phyloP scores from a whole-genome alignment of 2,113 vertebrate genomes.

The Scatophagus argus region DNA sequence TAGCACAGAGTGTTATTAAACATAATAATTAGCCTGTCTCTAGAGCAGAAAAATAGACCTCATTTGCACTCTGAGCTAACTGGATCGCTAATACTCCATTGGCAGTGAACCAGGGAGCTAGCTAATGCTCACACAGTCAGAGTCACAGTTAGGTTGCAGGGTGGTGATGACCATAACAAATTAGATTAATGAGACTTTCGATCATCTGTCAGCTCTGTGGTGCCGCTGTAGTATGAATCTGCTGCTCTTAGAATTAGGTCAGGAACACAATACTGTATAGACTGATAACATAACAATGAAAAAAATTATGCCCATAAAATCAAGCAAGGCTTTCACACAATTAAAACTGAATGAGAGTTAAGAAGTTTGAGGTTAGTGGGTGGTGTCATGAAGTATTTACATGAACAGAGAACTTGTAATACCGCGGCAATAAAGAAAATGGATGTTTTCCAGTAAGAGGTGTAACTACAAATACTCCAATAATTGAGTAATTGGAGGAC shows the following conservation, averaged over 20 bases:
- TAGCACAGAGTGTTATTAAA: constrained; percentile 24
- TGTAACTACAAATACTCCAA: neutral
- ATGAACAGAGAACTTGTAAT: neutral
- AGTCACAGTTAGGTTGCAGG: constrained; percentile 42
- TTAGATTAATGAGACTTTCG: constrained; percentile 66
- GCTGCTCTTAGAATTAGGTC: constrained; percentile 42
- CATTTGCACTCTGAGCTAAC: constrained; percentile 55
- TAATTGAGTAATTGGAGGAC: too few relatives aligned
- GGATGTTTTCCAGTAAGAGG: neutral
- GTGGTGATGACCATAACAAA: constrained; percentile 58
- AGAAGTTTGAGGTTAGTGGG: neutral
- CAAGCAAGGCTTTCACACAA: constrained; percentile 2
- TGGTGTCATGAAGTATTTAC: constrained; percentile 2
- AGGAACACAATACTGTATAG: neutral
- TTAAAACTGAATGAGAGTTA: neutral
- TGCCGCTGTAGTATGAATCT: constrained; percentile 22
- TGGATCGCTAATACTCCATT: constrained; percentile 35
- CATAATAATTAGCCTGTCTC: constrained; percentile 50
- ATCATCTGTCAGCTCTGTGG: constrained; percentile 43
- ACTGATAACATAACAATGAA: constrained; percentile 8
- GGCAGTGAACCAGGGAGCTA: constrained; percentile 43
- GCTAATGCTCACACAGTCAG: constrained; percentile 34
- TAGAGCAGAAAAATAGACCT: constrained; percentile 43
- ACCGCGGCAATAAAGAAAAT: neutral
- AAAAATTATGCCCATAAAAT: constrained; percentile 4